Evolutionary conservation across 2,113 vertebrate genomes (phyloP).

Genomic region (Melanerpes formicivorus): DNA sequence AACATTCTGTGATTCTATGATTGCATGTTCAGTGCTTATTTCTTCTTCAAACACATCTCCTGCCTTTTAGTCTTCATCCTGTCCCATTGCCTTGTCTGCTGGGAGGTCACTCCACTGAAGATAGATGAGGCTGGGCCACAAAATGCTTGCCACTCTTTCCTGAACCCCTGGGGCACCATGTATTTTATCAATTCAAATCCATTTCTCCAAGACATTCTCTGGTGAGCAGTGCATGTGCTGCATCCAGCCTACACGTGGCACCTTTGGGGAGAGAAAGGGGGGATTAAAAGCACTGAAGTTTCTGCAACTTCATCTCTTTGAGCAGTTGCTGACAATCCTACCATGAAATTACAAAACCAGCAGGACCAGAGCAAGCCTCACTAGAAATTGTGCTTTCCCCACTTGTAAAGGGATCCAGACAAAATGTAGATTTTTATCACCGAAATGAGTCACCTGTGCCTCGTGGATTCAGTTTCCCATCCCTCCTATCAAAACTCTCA

Average conservation of each 20-base stretch:
- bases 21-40: background rate
- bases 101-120: background rate
- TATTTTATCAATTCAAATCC: background rate
- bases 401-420: background rate
- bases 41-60: background rate
- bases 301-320: background rate
- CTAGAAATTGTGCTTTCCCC: background rate
- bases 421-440: constrained; percentile 2
- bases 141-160: background rate
- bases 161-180: background rate
- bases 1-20: no score
- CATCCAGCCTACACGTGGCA: background rate
- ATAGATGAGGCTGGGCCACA: background rate
- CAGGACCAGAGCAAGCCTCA: background rate
- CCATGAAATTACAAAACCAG: constrained; percentile 54
- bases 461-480: background rate
- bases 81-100: accelerated
- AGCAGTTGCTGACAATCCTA: constrained; percentile 46
- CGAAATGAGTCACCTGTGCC: background rate
- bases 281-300: background rate
- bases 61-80: background rate
- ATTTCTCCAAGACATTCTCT: background rate
- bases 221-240: background rate
- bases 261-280: background rate
- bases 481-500: background rate